Percentiles rank a stretch among this genome's conserved stretches.
Evolutionary conservation across 2,888 invertebrate genomes (phyloP).

Genomic region (Ormyrus labotus): DNA sequence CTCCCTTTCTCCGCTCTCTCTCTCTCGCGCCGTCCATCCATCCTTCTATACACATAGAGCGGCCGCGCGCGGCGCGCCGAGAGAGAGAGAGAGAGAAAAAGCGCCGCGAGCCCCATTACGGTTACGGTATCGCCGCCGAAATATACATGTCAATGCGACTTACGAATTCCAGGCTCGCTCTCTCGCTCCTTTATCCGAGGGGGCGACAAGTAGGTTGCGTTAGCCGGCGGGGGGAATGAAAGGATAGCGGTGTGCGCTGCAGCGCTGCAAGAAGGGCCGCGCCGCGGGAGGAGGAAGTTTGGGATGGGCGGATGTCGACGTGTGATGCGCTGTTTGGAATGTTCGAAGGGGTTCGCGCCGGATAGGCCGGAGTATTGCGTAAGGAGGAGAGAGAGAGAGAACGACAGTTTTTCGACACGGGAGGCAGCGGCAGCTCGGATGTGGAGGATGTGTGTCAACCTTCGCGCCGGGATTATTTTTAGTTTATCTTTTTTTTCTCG

Average conservation of each 20-base stretch:
- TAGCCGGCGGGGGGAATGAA: constrained; percentile 16
- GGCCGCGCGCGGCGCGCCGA: background rate
- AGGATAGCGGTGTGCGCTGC: constrained; percentile 33
- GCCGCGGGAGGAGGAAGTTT: constrained; percentile 56
- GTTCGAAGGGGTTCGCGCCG: too few relatives aligned
- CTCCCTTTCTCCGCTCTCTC: too few relatives aligned
- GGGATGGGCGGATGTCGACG: constrained; percentile 9
- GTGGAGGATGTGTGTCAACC: too few relatives aligned
- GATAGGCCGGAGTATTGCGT: background rate
- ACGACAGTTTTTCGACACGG: too few relatives aligned
- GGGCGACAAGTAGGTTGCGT: constrained; percentile 25
- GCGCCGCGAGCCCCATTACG: too few relatives aligned
- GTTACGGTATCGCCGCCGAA: background rate
- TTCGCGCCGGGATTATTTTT: too few relatives aligned
- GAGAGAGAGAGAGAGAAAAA: too few relatives aligned
- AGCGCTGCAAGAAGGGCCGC: constrained; percentile 21
- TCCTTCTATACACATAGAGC: too few relatives aligned
- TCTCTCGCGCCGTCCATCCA: too few relatives aligned
- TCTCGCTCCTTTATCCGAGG: too few relatives aligned
- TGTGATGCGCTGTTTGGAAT: background rate
- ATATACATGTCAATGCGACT: constrained; percentile 28
- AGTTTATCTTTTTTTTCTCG: too few relatives aligned
- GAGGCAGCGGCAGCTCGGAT: too few relatives aligned
- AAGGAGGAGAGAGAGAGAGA: background rate
- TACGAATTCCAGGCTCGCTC: constrained; percentile 29